Evolutionary conservation across 2,888 invertebrate species (phyloP).

Genomic region (Hymenopus coronatus): DNA sequence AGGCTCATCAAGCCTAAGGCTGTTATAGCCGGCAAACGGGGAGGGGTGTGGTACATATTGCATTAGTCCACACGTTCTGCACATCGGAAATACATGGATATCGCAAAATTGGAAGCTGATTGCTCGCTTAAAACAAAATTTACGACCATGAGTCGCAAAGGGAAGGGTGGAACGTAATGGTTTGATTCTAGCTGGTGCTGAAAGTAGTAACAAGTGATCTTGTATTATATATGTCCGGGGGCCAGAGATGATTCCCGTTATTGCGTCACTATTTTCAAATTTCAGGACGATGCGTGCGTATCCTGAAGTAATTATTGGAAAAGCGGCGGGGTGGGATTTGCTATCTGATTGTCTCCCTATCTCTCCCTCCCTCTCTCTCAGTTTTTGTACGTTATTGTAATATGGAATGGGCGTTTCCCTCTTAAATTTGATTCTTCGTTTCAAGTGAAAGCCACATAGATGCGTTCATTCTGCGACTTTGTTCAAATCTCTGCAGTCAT

Average conservation of each 20-base stretch:
- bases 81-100: slow-evolving; percentile 11
- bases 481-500: no score
- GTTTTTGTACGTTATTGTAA: background rate
- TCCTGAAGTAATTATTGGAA: background rate
- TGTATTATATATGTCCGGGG: background rate
- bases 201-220: background rate
- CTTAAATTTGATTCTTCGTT: no score
- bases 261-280: background rate
- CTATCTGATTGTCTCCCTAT: background rate
- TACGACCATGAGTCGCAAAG: background rate
- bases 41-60: background rate
- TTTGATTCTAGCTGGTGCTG: background rate
- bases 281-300: background rate
- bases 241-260: background rate
- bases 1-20: background rate
- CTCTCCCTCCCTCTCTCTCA: background rate
- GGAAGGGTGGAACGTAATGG: background rate
- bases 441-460: no score
- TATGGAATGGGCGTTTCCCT: no score
- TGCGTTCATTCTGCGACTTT: no score
- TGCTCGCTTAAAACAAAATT: slow-evolving; percentile 17
- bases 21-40: background rate
- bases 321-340: background rate
- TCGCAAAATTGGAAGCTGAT: slow-evolving; percentile 18
- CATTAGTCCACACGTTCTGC: background rate